A percentile compares a stretch with the other conserved stretches of the same genome.
Evolutionary conservation across 2,113 vertebrate genomes (phyloP).

Genomic region (Myiozetetes cayanensis): DNA sequence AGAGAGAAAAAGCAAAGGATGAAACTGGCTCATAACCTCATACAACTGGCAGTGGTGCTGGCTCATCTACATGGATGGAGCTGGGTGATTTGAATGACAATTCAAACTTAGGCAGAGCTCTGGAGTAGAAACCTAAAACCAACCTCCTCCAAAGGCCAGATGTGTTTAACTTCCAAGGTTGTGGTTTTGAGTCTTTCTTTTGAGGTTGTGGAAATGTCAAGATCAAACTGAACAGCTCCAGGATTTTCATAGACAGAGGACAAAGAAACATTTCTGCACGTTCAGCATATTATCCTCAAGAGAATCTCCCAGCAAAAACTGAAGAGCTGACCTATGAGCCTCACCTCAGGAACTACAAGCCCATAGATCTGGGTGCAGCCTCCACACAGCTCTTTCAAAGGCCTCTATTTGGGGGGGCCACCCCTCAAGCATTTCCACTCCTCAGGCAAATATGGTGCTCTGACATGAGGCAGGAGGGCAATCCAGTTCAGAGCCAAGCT

Average conservation of each 20-base stretch:
- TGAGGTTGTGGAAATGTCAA: neutral
- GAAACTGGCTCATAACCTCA: neutral
- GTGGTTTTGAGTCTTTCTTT: neutral
- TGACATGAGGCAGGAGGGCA: neutral
- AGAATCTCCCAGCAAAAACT: neutral
- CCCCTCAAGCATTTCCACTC: neutral
- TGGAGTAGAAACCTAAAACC: neutral
- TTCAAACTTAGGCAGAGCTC: neutral
- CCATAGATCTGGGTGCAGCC: neutral
- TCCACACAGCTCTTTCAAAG: neutral
- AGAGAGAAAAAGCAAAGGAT: neutral
- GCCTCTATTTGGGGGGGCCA: rapidly evolving
- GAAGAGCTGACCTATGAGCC: neutral
- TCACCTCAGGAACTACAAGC: neutral
- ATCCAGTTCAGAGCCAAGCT: neutral
- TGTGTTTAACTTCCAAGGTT: neutral
- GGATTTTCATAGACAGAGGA: neutral
- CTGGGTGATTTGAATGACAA: neutral
- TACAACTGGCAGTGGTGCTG: neutral
- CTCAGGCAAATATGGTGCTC: neutral
- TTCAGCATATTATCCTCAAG: neutral
- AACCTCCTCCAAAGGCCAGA: neutral
- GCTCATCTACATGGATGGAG: neutral
- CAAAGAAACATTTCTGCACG: neutral
- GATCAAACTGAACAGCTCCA: neutral